Evolutionary conservation across 2,113 vertebrate species (phyloP), one percentile per base, ranked within the genome.

Genomic region (Peucedramus taeniatus): DNA sequence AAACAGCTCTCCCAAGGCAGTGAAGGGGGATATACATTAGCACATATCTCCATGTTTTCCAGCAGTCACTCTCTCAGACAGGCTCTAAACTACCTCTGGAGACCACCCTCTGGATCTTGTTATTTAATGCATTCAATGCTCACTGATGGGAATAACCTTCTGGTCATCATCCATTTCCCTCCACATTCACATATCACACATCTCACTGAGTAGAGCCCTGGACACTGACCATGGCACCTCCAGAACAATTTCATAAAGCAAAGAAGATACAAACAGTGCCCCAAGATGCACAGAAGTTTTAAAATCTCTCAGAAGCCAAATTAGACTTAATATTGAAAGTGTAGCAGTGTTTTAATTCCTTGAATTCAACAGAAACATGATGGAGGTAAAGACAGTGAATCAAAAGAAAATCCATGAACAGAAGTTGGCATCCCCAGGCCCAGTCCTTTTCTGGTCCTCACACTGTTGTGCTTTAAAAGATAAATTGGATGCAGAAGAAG

Each of bases 121-220:
- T 39, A 2, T 79, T 69, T 69, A 37, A 54, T 40, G 53, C 50
- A 54, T 53, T 66, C 50, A 74, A 0, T 0, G 1, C 54, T 70
- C 54, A 65, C 10, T 31, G 60, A 57, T 53, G 60, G 44, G 49
- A 69, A 11, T 15, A 74, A 70, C 13, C 10, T 57, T 24, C 45
- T 77, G 60, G 26, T 44, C 65, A 64, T 39, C 31, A 40, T 20
- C 31, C 44, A n/a, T 31, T 75, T 39, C 59, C 40, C 53, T 79
- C 19, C 22, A 51, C 15, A 3, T 51, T 23, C 33, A 6, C 6
- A 1, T 5, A 1, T 13, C 13, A 30, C 27, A 5, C 0, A 0
- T 74, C 77, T 69, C 54, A 40, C 37, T 10, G 21, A 42, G 39
- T 16, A 81, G n/a, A 51, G 33, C 53, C 77, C 61, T 71, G 79